These are phyloP conservation scores for Episyrphus balteatus DNA, from an alignment of 1,140 invertebrate species.

Conservation along the genomic window DNA sequence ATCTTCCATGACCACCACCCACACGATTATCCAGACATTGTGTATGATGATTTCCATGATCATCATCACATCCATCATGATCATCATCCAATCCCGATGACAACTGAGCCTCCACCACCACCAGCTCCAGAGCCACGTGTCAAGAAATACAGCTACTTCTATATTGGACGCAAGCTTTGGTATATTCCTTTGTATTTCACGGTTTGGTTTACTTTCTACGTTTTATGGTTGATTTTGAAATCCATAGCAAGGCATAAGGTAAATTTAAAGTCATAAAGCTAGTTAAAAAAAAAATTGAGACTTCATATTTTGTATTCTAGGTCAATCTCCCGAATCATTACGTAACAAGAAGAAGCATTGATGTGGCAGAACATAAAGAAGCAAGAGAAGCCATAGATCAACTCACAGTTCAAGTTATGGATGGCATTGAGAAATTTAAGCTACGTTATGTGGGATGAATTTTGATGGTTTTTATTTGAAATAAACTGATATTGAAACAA, in stretches of 20 bases:
- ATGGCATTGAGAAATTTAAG: constrained; percentile 32
- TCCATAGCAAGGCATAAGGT: constrained; percentile 67
- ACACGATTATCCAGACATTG: constrained; percentile 37
- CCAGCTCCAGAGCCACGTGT: constrained; percentile 49
- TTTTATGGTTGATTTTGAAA: constrained; percentile 64
- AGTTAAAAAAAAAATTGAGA: neutral
- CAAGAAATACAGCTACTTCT: constrained; percentile 72
- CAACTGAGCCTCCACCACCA: constrained; percentile 36
- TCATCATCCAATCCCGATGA: constrained; percentile 16
- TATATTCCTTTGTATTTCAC: constrained; percentile 74
- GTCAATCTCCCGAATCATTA: constrained; percentile 36
- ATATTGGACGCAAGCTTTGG: constrained; percentile 67
- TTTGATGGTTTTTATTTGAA: neutral
- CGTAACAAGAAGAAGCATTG: constrained; percentile 14
- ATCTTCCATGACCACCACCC: constrained; percentile 12
- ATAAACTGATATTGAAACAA: too few species aligned
- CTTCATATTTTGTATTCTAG: constrained; percentile 6
- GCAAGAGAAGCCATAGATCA: constrained; percentile 26
- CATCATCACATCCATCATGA: constrained; percentile 36
- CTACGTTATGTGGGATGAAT: constrained; percentile 26
- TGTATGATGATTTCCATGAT: constrained; percentile 39
- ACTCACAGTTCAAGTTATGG: constrained; percentile 29
- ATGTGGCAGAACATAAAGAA: constrained; percentile 12
- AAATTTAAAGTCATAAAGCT: constrained; percentile 13
- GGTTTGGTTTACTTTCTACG: constrained; percentile 69